Conservation (phyloP, 2,113 vertebrate genomes). For the Rhadina sibilatrix region DNA sequence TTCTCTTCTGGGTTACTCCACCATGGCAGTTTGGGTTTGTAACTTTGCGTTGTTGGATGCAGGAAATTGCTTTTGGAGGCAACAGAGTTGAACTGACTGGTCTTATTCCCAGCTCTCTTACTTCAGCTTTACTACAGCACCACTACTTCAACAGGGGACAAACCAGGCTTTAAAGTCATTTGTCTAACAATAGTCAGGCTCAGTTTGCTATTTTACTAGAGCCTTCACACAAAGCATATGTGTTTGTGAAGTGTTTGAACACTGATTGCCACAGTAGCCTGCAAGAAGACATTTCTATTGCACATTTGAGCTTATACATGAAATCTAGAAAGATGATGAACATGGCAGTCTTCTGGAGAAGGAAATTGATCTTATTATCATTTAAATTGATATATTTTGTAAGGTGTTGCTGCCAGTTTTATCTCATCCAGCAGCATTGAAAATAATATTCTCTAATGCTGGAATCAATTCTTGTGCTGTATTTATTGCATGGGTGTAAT, state of each 20-base stretch:
- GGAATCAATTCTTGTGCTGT: not conserved
- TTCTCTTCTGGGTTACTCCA: constrained; percentile 61
- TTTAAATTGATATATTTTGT: not conserved
- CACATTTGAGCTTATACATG: not conserved
- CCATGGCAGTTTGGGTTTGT: not conserved
- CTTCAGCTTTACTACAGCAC: not conserved
- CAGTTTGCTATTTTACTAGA: not conserved
- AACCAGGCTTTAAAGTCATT: not conserved
- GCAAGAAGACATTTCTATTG: not conserved
- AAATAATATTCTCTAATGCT: not conserved
- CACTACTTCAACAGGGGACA: not conserved
- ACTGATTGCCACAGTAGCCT: not conserved
- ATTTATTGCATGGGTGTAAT: not conserved
- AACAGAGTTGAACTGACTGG: not conserved
- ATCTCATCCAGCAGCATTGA: not conserved
- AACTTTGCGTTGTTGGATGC: not conserved
- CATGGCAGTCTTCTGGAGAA: not conserved
- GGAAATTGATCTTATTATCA: not conserved
- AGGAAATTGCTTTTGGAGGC: constrained; percentile 34
- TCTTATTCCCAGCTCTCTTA: constrained; percentile 3
- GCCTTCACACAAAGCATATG: not conserved
- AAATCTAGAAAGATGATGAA: not conserved
- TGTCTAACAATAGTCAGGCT: not conserved
- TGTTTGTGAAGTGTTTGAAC: not conserved
- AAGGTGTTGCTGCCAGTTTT: not conserved